Conservation (phyloP, 2,888 invertebrate genomes). For the Diogma glabrata region DNA sequence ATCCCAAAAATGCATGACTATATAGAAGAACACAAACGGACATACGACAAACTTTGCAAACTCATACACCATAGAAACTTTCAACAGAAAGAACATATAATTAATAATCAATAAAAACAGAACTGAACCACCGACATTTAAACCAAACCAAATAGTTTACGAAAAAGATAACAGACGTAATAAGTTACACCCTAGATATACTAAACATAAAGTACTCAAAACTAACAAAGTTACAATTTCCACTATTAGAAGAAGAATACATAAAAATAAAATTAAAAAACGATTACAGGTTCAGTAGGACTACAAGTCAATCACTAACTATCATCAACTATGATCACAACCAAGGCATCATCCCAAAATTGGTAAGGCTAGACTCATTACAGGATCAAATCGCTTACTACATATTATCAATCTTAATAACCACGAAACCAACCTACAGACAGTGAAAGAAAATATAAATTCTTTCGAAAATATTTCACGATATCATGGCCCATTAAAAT, state of each 20-base stretch:
- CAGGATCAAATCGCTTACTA: too few relatives aligned
- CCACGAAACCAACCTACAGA: too few relatives aligned
- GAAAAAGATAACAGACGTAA: conserved; percentile 9
- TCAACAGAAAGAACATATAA: neutral
- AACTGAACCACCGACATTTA: neutral
- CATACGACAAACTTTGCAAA: neutral
- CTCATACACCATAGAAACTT: neutral
- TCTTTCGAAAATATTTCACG: too few relatives aligned
- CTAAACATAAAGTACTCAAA: conserved; percentile 9
- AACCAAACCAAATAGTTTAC: conserved; percentile 4
- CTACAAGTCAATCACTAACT: neutral
- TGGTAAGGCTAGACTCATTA: neutral
- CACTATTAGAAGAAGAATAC: neutral
- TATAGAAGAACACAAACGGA: neutral
- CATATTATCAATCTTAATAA: too few relatives aligned
- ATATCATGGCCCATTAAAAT: too few relatives aligned
- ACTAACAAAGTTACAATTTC: conserved; percentile 9
- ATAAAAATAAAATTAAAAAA: conserved; percentile 1
- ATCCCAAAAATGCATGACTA: neutral
- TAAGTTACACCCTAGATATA: conserved; percentile 6
- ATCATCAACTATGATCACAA: neutral
- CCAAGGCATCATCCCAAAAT: neutral
- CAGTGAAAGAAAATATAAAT: too few relatives aligned
- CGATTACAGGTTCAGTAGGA: neutral
- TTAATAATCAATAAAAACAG: conserved; percentile 5